Evolutionary conservation across 2,888 invertebrate species (phyloP).

Genomic region (Eupithecia inturbata): DNA sequence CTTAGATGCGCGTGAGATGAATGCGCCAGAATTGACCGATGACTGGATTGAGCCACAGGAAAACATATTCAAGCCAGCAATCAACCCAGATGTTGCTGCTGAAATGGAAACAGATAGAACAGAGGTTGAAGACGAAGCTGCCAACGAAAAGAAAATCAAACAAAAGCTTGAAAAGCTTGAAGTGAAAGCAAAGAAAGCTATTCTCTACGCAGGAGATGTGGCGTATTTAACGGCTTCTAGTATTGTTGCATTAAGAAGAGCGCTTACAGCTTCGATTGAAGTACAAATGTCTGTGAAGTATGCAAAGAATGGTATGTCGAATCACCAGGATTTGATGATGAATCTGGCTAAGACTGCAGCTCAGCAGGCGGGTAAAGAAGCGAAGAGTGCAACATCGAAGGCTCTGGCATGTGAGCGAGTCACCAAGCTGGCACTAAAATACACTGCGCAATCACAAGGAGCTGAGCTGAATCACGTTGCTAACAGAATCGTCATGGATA

Average conservation of each 20-base stretch:
- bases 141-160: slow-evolving; percentile 69
- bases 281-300: slow-evolving; percentile 78
- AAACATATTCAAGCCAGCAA: slow-evolving; percentile 57
- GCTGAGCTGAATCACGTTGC: slow-evolving; percentile 77
- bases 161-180: slow-evolving; percentile 72
- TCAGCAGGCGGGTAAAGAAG: slow-evolving; percentile 80
- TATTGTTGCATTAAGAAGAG: slow-evolving; percentile 77
- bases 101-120: slow-evolving; percentile 76
- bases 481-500: slow-evolving; percentile 78
- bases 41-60: slow-evolving; percentile 71
- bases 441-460: slow-evolving; percentile 76
- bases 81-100: slow-evolving; percentile 69
- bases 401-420: slow-evolving; percentile 75
- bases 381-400: slow-evolving; percentile 75
- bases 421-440: slow-evolving; percentile 75
- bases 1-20: slow-evolving; percentile 63
- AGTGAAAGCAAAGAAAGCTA: slow-evolving; percentile 78
- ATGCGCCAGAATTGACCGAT: slow-evolving; percentile 64
- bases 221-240: slow-evolving; percentile 79
- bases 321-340: slow-evolving; percentile 80
- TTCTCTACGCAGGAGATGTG: slow-evolving; percentile 78
- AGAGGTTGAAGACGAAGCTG: slow-evolving; percentile 65
- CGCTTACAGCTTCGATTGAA: slow-evolving; percentile 77
- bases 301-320: slow-evolving; percentile 77
- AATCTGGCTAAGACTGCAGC: slow-evolving; percentile 80